A percentile compares a stretch with the other conserved stretches of the same genome.
These are phyloP conservation scores for Cyphomyrmex costatus DNA, from an alignment of 1,140 invertebrate genomes.

Conservation along the genomic window DNA sequence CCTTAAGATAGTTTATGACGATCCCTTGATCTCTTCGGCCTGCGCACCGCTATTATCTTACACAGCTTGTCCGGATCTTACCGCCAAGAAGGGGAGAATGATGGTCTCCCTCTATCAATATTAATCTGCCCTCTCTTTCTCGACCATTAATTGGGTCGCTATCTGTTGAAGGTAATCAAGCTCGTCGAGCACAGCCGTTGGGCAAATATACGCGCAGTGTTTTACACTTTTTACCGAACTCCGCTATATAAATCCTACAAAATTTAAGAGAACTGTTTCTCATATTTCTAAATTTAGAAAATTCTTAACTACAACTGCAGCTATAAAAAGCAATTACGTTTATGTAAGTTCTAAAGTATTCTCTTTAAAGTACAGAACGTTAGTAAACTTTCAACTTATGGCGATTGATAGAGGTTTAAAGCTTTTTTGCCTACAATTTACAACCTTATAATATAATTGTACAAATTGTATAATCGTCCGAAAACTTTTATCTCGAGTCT, in stretches of 20 bases:
- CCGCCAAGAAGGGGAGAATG: neutral
- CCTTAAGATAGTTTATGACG: conserved; percentile 78
- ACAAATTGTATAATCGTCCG: too few species aligned
- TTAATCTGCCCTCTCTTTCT: conserved; percentile 52
- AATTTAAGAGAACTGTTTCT: neutral
- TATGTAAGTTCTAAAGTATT: too few species aligned
- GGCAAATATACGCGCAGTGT: neutral
- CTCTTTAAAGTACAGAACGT: too few species aligned
- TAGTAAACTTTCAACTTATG: too few species aligned
- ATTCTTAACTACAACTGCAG: neutral
- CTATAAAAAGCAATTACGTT: too few species aligned
- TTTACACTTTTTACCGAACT: neutral
- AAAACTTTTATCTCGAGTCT: too few species aligned
- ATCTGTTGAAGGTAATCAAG: conserved; percentile 67
- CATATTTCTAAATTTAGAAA: neutral
- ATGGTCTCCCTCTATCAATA: conserved; percentile 52
- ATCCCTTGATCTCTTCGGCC: conserved; percentile 58
- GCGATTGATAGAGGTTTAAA: too few species aligned
- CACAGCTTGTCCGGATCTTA: conserved; percentile 38
- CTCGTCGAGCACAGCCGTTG: neutral
- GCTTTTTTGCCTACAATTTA: too few species aligned
- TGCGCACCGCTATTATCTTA: conserved; percentile 68
- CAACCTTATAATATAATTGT: too few species aligned
- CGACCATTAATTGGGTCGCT: conserved; percentile 70
- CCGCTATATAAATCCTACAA: conserved; percentile 7